phyloP scores from a whole-genome alignment of 2,113 vertebrate species.

The Fulica atra region DNA sequence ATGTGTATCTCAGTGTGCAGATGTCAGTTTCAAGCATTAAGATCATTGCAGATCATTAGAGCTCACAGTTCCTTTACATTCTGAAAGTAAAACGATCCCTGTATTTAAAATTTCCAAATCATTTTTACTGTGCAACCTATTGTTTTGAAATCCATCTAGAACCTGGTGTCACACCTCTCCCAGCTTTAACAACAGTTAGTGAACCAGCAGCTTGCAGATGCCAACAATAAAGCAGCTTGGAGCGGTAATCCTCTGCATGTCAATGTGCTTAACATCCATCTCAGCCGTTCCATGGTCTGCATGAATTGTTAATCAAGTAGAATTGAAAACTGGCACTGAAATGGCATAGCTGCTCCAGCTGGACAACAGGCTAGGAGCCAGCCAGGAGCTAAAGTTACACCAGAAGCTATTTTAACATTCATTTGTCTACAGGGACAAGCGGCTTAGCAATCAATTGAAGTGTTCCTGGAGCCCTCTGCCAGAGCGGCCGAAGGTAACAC shows the following conservation, averaged over 20 bases:
- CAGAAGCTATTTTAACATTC: conserved; percentile 32
- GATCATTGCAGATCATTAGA: neutral
- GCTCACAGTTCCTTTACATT: neutral
- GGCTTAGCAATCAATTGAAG: conserved; percentile 16
- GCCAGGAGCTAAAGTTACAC: conserved; percentile 45
- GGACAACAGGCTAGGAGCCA: neutral
- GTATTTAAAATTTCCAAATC: neutral
- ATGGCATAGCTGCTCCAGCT: neutral
- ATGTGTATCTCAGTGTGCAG: neutral
- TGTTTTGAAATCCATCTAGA: neutral
- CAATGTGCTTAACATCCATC: neutral
- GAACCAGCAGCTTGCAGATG: neutral
- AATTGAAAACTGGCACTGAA: conserved; percentile 18
- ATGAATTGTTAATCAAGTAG: conserved; percentile 26
- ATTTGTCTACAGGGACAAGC: conserved; percentile 21
- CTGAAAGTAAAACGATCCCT: neutral
- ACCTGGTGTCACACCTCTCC: neutral
- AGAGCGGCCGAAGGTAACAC: neutral
- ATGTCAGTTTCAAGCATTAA: neutral
- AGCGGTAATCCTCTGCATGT: neutral
- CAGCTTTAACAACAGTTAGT: neutral
- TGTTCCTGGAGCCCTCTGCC: neutral
- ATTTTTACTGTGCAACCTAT: neutral
- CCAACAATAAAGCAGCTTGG: neutral
- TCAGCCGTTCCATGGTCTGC: neutral